These are phyloP conservation scores for Herpailurus yagouaroundi DNA, from an alignment of 2,113 vertebrate genomes.

Conservation along the genomic window DNA sequence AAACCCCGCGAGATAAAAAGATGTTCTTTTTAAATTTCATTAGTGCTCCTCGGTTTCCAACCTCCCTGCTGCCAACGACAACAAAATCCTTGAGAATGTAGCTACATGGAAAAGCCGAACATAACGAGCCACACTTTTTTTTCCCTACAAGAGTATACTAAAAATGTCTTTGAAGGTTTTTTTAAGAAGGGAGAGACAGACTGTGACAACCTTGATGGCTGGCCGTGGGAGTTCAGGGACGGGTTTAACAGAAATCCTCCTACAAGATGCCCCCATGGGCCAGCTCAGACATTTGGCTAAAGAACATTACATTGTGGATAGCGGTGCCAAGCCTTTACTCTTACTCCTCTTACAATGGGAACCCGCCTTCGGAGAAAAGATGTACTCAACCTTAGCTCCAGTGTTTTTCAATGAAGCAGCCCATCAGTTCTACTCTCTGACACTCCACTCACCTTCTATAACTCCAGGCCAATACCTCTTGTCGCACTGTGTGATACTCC, in stretches of 20 bases:
- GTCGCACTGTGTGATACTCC: neutral
- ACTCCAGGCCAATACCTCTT: neutral
- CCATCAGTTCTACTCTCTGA: neutral
- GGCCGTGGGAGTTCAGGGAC: neutral
- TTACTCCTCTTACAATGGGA: neutral
- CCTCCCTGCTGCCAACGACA: neutral
- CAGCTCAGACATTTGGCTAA: neutral
- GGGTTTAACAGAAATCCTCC: neutral
- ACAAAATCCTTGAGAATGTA: slow-evolving; percentile 2
- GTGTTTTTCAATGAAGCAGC: neutral
- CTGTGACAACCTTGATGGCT: neutral
- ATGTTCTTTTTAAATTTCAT: slow-evolving; percentile 36
- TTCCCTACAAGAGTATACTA: neutral
- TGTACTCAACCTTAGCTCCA: neutral
- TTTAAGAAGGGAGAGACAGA: neutral
- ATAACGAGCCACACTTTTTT: neutral
- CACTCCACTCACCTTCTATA: neutral
- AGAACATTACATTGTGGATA: neutral
- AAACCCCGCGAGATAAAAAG: slow-evolving; percentile 7
- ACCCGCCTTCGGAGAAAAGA: neutral
- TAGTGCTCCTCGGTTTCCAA: neutral
- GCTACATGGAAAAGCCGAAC: neutral
- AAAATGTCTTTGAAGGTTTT: slow-evolving; percentile 5
- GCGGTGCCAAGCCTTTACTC: neutral
- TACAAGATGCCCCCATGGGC: neutral